Evolutionary conservation across 2,113 vertebrate genomes (phyloP).

Genomic region (Pagrus major): DNA sequence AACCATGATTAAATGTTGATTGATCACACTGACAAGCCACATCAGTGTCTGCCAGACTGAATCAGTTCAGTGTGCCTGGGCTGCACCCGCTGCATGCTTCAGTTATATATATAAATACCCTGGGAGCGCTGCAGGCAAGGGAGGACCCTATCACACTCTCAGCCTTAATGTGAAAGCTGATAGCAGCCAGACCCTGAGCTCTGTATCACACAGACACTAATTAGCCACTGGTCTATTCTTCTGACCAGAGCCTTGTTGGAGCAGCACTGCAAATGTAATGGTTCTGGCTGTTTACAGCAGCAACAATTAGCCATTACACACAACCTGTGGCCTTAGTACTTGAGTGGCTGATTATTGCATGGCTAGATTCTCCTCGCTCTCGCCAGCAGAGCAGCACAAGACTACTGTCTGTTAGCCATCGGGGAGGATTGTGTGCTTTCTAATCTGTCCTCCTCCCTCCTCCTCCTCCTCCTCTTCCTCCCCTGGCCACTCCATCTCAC

Average conservation of each 20-base stretch:
- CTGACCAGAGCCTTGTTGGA: slow-evolving; percentile 53
- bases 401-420: slow-evolving; percentile 10
- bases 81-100: slow-evolving; percentile 27
- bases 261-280: slow-evolving; percentile 27
- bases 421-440: slow-evolving; percentile 31
- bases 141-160: slow-evolving; percentile 53
- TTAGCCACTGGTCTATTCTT: slow-evolving; percentile 57
- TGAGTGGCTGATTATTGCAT: slow-evolving; percentile 32
- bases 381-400: slow-evolving; percentile 8
- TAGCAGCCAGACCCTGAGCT: slow-evolving; percentile 56
- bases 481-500: slow-evolving; percentile 14
- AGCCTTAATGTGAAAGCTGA: slow-evolving; percentile 61
- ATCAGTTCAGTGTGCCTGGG: slow-evolving; percentile 46
- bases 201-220: slow-evolving; percentile 67
- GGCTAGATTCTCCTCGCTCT: slow-evolving; percentile 15
- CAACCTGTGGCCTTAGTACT: slow-evolving; percentile 64
- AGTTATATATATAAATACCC: slow-evolving; percentile 34
- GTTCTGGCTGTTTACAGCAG: slow-evolving; percentile 55
- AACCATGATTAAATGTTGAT: slow-evolving; percentile 67
- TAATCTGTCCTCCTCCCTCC: slow-evolving; percentile 32
- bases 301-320: slow-evolving; percentile 58
- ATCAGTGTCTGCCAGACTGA: slow-evolving; percentile 58
- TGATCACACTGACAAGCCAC: slow-evolving; percentile 69
- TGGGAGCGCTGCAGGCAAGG: slow-evolving; percentile 4
- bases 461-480: slow-evolving; percentile 5